Percentiles rank a stretch among this genome's conserved stretches.
Evolutionary conservation across 92 coral and sea anemone genomes (phyloP).

Genomic region (Palythoa caribaeorum): DNA sequence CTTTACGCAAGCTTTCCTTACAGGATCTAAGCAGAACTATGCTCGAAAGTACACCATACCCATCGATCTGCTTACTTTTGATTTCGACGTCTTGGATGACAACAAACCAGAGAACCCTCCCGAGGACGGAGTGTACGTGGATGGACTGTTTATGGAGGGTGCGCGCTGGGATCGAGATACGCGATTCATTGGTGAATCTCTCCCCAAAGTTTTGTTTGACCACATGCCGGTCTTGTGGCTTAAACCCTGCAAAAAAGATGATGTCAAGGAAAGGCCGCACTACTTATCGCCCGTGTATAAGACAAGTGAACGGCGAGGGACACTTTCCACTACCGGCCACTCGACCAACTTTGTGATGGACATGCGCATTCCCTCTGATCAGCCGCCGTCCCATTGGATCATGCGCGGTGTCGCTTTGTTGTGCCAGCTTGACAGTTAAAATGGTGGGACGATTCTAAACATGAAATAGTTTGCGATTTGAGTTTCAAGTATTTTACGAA

Average conservation of each 20-base stretch:
- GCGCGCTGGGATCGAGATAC: constrained; percentile 96
- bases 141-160: constrained; percentile 97
- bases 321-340: constrained; percentile 98
- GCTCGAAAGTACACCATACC: constrained; percentile 99
- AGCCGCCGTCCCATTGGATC: constrained; percentile 99
- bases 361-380: constrained; percentile 98
- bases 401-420: constrained; percentile 99
- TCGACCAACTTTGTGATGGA: constrained; percentile 99
- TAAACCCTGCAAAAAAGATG: constrained; percentile 96
- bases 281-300: constrained; percentile 97
- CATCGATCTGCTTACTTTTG: constrained; percentile 92
- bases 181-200: constrained; percentile 88
- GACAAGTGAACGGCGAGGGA: constrained; percentile 98
- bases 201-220: constrained; percentile 88
- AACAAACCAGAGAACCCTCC: constrained; percentile 91
- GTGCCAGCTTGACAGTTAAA: constrained; percentile 85
- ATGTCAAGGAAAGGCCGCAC: constrained; percentile 83
- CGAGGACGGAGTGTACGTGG: constrained; percentile 96
- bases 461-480: background rate
- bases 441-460: background rate
- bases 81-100: constrained; percentile 93
- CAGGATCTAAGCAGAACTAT: constrained; percentile 98
- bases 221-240: constrained; percentile 97
- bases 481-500: background rate
- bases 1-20: constrained; percentile 98